Base-by-base conservation (phyloP, 2,888 invertebrate genomes). In the Epinotia bilunana region DNA sequence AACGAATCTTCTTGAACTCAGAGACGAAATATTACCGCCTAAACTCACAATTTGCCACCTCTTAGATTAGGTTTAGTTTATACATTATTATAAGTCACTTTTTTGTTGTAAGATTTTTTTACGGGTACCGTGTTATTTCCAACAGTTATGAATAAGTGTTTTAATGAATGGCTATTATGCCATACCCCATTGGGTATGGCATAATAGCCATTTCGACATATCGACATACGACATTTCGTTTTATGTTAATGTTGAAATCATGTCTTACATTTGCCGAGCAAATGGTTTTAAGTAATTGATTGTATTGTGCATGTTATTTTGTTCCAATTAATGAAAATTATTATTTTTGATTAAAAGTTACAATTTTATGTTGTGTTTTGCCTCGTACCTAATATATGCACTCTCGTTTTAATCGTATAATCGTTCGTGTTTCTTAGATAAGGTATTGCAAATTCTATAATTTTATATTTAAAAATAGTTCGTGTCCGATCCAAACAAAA, bases 271-370 rank as follows among this genome's bases (percentile, higher is more conserved):
- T 55, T 72, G 39, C 55, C 7, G 61, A 61, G 53, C 33, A 43
- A 55, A 63, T 53, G 49, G 9, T 73, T 58, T 13, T 20, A 28
- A 49, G 28, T 20, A 57, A 49, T 60, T 62, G 13, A 70, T 74
- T 28, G 53, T 71, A 58, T 74, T 69, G 33, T 60, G 74, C 70
- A 71, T 74, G 70, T 65, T 65, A 69, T 74, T 70, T 74, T 70
- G 53, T 11, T 43, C 5, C 18, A 57, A 63, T 18, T 58, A 0
- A 67, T 74, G 20, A 28, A 49, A 55, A 18, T 53, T 28, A 55
- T 55, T 53, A 33, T 28, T 46, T 28, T 69, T n/a, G 11, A 69
- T 43, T 60, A 69, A 69, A 69, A 46, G 43, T 60, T 23, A 46
- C 16, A 39, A 67, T 57, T 13, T 57, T 57, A 67, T 7, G 12